Base-by-base conservation (phyloP, 2,797 vertebrate genomes). In the Enteromius anoplus region DNA sequence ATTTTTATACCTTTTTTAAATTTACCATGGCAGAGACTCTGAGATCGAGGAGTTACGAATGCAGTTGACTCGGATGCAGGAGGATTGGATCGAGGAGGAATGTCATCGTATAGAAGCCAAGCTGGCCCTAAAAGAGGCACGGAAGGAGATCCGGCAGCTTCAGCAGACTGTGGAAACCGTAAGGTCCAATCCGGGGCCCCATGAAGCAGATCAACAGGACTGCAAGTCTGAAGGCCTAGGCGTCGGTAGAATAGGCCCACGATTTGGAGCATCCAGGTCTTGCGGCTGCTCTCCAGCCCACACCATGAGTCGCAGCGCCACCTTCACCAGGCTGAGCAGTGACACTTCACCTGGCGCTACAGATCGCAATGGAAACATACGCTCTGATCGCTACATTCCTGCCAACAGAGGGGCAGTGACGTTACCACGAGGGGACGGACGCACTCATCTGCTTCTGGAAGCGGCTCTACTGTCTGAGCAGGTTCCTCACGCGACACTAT, bases 51-150 rank as follows among this genome's bases (percentile, higher is more conserved):
- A 97, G 87, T 89, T 99, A 88, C 96, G 97, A 89, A 94, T 90
- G 0, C 97, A 98, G 89, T 93, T 99, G 85, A 96, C 96, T 0
- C 92, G 96, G 88, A 99, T 99, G 98, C 98, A 99, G 88, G 97
- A 99, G 83, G 98, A 99, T 91, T 99, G 98, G 98, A 97, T 99
- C 0, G 97, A 99, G 90, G 98, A 99, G 91, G 98, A 99, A 78
- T 99, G 98, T 71, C 97, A 99, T 86, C 97, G 98, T 0, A 96
- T 99, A 83, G 97, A 99, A 88, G 97, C 98, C 21, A 98, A 99
- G 93, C 91, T 99, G 85, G 97, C 97, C 0, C 92, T 99, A 17
- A 98, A 99, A 87, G 96, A 99, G 60, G 98, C 98, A 10, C 96
- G 96, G 82, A 96, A 95, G 86, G 98, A 99, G 93, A 99, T 99